A percentile compares a stretch with the other conserved stretches of the same genome.
phyloP scores from a whole-genome alignment of 2,888 invertebrate genomes.

The Scelioninae gen. 2 region DNA sequence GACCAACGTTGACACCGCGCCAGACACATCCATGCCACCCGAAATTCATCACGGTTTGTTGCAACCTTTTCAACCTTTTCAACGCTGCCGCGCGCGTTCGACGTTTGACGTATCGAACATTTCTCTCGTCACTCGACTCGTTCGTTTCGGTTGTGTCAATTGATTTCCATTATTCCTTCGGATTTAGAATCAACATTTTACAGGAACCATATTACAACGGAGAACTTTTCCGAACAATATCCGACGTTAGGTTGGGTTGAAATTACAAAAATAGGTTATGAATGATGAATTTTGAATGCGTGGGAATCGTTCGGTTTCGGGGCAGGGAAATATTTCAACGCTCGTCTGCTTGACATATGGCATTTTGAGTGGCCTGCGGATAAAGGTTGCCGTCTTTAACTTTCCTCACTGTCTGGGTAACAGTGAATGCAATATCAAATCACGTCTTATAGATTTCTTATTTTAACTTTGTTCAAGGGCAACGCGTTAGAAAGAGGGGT shows the following conservation, averaged over 20 bases:
- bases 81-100: neutral
- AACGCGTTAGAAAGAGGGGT: too few relatives aligned
- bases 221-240: neutral
- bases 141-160: too few relatives aligned
- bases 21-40: conserved; percentile 71
- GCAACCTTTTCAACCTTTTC: conserved; percentile 57
- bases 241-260: conserved; percentile 33
- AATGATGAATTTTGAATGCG: conserved; percentile 17
- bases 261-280: conserved; percentile 32
- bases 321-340: neutral
- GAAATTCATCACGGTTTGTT: conserved; percentile 74
- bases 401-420: too few relatives aligned
- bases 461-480: too few relatives aligned
- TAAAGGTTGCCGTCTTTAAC: too few relatives aligned
- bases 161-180: too few relatives aligned
- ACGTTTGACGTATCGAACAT: neutral
- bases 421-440: too few relatives aligned
- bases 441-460: too few relatives aligned
- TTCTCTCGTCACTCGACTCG: neutral
- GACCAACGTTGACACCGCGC: conserved; percentile 71
- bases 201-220: neutral
- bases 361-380: neutral
- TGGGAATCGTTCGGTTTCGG: neutral
- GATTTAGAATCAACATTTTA: too few relatives aligned
- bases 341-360: neutral